These are phyloP conservation scores for Stramonita haemastoma DNA, from an alignment of 2,888 invertebrate species.

Conservation along the genomic window DNA sequence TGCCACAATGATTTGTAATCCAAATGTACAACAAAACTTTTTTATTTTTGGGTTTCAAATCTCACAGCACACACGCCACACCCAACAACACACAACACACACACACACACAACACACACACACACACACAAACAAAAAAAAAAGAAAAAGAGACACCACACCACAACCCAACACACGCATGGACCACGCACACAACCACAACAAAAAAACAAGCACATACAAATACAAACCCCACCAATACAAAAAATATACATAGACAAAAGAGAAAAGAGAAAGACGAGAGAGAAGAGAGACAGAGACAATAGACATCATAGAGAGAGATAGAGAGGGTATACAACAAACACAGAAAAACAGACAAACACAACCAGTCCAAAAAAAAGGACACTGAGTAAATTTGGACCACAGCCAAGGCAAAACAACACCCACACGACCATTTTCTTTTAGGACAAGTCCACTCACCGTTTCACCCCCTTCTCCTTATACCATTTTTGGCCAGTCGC, in stretches of 20 bases:
- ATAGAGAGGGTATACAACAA: neutral
- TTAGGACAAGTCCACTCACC: constrained; percentile 80
- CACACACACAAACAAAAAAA: neutral
- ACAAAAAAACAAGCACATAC: neutral
- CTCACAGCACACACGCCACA: too few species aligned
- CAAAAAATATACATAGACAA: neutral
- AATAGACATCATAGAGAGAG: neutral
- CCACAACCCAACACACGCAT: neutral
- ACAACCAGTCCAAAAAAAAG: neutral
- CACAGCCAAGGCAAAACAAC: neutral
- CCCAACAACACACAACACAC: neutral
- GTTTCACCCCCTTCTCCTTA: constrained; percentile 95
- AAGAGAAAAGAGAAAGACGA: neutral
- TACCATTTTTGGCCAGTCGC: constrained; percentile 96
- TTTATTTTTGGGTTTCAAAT: too few species aligned
- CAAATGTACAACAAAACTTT: too few species aligned
- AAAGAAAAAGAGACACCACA: neutral
- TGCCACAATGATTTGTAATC: too few species aligned
- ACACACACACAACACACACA: neutral
- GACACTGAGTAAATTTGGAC: too few species aligned
- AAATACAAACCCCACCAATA: neutral
- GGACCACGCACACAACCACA: neutral
- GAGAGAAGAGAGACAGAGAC: neutral
- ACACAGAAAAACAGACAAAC: neutral
- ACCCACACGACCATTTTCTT: neutral